These are phyloP conservation scores for Furcifer pardalis DNA, from an alignment of 2,797 vertebrate species.

Conservation along the genomic window DNA sequence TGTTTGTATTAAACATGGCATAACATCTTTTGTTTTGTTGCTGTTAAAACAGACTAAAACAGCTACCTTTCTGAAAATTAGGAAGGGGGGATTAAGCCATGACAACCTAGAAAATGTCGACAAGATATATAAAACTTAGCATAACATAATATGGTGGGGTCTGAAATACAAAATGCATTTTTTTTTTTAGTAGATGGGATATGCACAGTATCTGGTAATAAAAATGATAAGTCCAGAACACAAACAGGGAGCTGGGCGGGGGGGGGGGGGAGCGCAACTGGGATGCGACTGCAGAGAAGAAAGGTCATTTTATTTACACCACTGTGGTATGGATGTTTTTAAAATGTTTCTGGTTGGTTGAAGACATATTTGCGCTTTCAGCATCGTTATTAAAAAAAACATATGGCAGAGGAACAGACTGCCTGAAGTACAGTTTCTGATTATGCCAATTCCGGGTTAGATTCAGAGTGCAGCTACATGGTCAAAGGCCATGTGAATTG, in stretches of 20 bases:
- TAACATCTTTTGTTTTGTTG: no score
- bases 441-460: neutral
- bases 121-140: neutral
- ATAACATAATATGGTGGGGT: neutral
- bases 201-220: neutral
- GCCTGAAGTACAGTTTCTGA: neutral
- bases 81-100: neutral
- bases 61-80: no score
- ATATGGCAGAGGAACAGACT: neutral
- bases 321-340: neutral
- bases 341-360: no score
- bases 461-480: no score
- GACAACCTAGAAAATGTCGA: neutral
- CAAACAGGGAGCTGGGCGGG: no score
- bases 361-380: neutral
- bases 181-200: neutral
- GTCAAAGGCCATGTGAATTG: no score
- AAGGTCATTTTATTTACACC: neutral
- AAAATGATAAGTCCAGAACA: neutral
- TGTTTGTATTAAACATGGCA: no score
- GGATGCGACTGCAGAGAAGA: neutral
- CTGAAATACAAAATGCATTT: neutral
- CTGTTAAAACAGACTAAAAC: no score
- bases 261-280: neutral
- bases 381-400: neutral